Evolutionary conservation across 1,140 invertebrate genomes (phyloP), one percentile per base, ranked within the genome.

Genomic region (Drosophila watanabei): DNA sequence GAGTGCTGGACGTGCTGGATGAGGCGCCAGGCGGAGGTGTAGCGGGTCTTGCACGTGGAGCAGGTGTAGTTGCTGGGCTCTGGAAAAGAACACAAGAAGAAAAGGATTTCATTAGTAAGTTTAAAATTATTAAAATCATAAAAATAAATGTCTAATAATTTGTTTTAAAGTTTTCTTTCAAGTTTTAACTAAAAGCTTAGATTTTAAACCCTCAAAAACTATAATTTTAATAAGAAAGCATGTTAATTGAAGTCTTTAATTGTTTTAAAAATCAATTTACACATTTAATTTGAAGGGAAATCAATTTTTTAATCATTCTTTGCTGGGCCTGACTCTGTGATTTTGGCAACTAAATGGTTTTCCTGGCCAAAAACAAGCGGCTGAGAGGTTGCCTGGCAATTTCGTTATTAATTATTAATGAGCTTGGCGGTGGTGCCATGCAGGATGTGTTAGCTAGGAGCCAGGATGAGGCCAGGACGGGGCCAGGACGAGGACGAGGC

Each of bases 21-120:
- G 72, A 99, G 94, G 49, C 96, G 95, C 98, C 98, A 99, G 0
- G 98, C 98, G 28, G 98, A 98, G 79, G 96, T 95, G 58, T 97
- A 95, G 46, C 97, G 95, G 59, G 97, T 96, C 80, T 98, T 98
- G 94, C 98, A 99, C 37, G 98, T 98, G 18, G 96, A 98, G 93
- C 98, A 99, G 45, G 98, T 96, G 93, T 98, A 97, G 94, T 97
- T 97, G 93, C 96, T 96, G 70, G 98, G 98, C 95, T 99, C 98
- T 99, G 97, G 49, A 96, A 94, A 94, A 0, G n/a, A 46, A 0
- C 20, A 0, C 5, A 13, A 5, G 0, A 5, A 11, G 13, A 18
- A 6, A 20, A 30, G 20, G 16, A 95, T 2, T 35, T 13, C 28
- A 28, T 62, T 13, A 46, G 20, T 16, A 86, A 70, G 24, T 93